These are phyloP conservation scores for Drosophila kuntzei DNA, from an alignment of 2,888 invertebrate genomes.

Conservation along the genomic window DNA sequence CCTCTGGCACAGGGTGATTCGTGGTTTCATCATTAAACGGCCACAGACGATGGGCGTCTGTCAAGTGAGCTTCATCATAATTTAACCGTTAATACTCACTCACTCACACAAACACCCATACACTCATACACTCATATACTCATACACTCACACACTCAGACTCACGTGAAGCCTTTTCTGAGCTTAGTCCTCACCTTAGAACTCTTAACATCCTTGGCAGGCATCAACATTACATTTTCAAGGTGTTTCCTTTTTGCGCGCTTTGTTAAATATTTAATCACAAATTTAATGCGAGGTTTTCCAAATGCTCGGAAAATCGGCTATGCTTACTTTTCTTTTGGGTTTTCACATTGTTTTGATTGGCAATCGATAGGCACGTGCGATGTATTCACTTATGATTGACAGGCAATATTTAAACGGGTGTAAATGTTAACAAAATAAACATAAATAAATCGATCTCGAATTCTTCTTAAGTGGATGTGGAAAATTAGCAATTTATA, in stretches of 20 bases:
- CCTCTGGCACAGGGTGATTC: constrained; percentile 62
- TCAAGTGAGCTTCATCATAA: constrained; percentile 78
- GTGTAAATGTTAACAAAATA: neutral
- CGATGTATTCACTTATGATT: constrained; percentile 2
- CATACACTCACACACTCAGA: constrained; percentile 4
- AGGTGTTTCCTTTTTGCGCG: constrained; percentile 57
- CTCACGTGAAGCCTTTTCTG: constrained; percentile 45
- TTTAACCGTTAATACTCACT: constrained; percentile 69
- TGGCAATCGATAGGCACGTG: constrained; percentile 5
- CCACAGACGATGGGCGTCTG: constrained; percentile 60
- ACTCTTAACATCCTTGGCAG: constrained; percentile 41
- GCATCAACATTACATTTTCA: constrained; percentile 34
- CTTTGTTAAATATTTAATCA: constrained; percentile 78
- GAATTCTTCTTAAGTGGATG: too few relatives aligned
- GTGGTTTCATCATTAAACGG: constrained; percentile 35
- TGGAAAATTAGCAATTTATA: neutral
- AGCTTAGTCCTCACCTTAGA: constrained; percentile 44
- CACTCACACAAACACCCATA: constrained; percentile 18
- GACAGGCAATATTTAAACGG: neutral
- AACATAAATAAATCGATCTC: neutral
- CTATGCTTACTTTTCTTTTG: neutral
- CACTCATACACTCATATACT: constrained; percentile 6
- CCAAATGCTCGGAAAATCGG: constrained; percentile 11
- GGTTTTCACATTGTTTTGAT: constrained; percentile 2
- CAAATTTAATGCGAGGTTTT: constrained; percentile 68